Base-by-base conservation (phyloP, 2,888 invertebrate genomes). In the Troilus luridus region DNA sequence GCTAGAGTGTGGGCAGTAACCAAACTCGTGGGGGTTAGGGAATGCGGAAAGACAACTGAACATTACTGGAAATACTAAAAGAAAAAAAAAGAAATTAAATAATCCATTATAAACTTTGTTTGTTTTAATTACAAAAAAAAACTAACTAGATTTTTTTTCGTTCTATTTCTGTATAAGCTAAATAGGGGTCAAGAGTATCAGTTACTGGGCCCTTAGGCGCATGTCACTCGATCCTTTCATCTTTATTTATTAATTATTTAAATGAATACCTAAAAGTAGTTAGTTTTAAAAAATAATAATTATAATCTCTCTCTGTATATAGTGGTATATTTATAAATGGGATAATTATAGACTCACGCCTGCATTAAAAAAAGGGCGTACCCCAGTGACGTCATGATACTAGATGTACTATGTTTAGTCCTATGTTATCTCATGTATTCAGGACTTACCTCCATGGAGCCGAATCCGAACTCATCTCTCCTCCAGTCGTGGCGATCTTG, bases 401-500 rank as follows among this genome's bases (percentile, higher is more conserved):
- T 5, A 56, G 56, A 2, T 0, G 56, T 54, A 41, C 12, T 8
- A 27, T 41, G 11, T 17, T 21, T 27, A 41, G 41, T 5, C 41
- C 41, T 41, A 19, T 19, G 56, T 54, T 81, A 9, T 12, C 10
- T n/a, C 56, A 85, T n/a, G 11, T 2, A 27, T 62, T 64, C 27
- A 27, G 58, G 21, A 92, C 92, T 92, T 89, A 92, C 92, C 92
- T 92, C 92, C 92, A 92, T 21, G 92, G 92, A 67, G 91, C 91
- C 88, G 92, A 91, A 90, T 92, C 92, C 92, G 92, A 91, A 91
- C 92, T 92, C 92, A 92, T 92, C 81, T 89, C 89, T 72, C 59
- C 24, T 17, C 67, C 91, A 60, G 64, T 72, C 11, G 21, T 67
- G 6, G 27, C 27, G 60, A n/a, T 88, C 17, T 41, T 24, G 88